phyloP scores from a whole-genome alignment of 2,888 invertebrate genomes.

The Gymnocheta viridis region DNA sequence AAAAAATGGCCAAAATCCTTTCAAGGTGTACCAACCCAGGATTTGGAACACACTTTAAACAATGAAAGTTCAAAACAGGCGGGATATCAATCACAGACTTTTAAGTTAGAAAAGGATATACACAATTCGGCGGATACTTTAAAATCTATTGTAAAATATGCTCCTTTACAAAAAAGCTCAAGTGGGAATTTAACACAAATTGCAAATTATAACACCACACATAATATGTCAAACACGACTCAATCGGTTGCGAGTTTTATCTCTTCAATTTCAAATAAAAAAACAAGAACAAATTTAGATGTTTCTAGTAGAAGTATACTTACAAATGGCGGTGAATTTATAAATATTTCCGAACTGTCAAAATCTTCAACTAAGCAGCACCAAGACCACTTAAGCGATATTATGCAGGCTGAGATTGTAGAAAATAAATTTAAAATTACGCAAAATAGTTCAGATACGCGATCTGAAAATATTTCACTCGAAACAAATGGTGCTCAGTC shows the following conservation, averaged over 20 bases:
- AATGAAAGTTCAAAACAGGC: too few relatives aligned
- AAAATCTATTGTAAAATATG: constrained; percentile 9
- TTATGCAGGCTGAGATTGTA: not conserved
- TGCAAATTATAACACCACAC: not conserved
- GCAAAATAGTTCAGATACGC: not conserved
- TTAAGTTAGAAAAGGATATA: too few relatives aligned
- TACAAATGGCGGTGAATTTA: not conserved
- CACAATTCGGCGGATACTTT: not conserved
- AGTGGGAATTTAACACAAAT: not conserved
- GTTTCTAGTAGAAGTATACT: not conserved
- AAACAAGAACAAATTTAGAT: not conserved
- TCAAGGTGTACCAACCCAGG: not conserved
- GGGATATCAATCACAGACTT: not conserved
- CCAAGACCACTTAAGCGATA: not conserved
- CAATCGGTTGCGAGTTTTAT: not conserved
- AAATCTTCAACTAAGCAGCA: not conserved
- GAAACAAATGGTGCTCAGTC: not conserved
- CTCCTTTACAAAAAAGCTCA: not conserved
- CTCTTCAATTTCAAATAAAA: not conserved
- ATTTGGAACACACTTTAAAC: too few relatives aligned
- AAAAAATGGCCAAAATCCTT: constrained; percentile 51
- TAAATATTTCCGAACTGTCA: constrained; percentile 1
- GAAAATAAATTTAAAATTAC: not conserved
- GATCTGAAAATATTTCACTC: not conserved
- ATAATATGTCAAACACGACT: not conserved